Percentiles rank a stretch among this genome's conserved stretches.
Evolutionary conservation across 2,797 vertebrate species (phyloP).

Genomic region (Nyctalus aviator): DNA sequence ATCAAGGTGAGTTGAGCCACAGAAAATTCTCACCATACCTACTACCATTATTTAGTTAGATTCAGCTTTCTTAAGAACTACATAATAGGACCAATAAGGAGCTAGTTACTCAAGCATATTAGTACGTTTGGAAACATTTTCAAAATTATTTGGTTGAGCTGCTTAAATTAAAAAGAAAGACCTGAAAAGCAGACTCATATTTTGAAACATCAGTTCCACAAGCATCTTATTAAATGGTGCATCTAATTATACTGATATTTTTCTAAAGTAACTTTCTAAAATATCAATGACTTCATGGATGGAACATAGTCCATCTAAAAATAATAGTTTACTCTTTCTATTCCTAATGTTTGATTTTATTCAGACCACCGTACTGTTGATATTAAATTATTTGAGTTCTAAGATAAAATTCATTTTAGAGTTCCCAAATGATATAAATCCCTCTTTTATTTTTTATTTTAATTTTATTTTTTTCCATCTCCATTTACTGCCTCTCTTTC

Average conservation of each 20-base stretch:
- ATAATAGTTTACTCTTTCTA: neutral
- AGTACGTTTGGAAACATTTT: conserved; percentile 40
- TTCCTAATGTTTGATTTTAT: conserved; percentile 13
- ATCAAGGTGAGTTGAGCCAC: neutral
- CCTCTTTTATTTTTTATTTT: conserved; percentile 28
- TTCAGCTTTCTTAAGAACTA: conserved; percentile 15
- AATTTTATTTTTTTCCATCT: neutral
- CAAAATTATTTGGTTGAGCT: neutral
- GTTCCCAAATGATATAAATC: neutral
- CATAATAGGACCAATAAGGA: neutral
- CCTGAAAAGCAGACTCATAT: neutral
- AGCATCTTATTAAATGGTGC: neutral
- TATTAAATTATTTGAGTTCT: neutral
- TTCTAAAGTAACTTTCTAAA: conserved; percentile 21
- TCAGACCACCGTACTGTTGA: neutral
- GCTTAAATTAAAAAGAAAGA: conserved; percentile 35
- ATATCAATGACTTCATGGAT: neutral
- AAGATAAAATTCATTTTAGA: neutral
- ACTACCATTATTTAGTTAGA: conserved; percentile 2
- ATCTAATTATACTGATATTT: neutral
- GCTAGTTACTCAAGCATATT: neutral
- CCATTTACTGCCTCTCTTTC: neutral
- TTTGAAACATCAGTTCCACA: neutral
- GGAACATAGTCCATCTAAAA: neutral
- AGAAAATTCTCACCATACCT: neutral